These are phyloP conservation scores for Amia ocellicauda DNA, from an alignment of 2,113 vertebrate genomes.

Conservation along the genomic window DNA sequence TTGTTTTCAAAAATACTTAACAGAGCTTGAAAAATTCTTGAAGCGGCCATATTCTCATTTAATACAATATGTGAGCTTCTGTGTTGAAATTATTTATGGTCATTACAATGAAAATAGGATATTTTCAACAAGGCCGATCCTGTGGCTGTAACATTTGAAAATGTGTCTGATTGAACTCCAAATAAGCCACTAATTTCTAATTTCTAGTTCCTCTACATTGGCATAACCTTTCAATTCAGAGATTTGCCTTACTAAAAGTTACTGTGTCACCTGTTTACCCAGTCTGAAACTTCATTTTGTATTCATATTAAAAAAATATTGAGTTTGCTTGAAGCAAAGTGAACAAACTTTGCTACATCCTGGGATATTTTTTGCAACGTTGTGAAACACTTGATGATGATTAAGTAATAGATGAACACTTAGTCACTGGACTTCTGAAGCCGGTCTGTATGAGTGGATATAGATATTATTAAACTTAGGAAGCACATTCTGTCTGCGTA, in stretches of 20 bases:
- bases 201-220: not conserved
- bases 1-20: too few relatives aligned
- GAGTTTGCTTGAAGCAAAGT: too few relatives aligned
- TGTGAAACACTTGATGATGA: not conserved
- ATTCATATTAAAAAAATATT: too few relatives aligned
- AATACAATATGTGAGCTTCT: not conserved
- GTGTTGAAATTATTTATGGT: too few relatives aligned
- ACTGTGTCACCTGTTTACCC: not conserved
- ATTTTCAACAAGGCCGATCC: not conserved
- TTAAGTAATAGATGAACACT: not conserved
- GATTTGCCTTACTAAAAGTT: not conserved
- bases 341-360: not conserved
- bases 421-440: not conserved
- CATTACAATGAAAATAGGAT: not conserved
- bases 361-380: not conserved
- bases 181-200: too few relatives aligned
- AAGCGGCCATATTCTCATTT: too few relatives aligned
- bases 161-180: too few relatives aligned
- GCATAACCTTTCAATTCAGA: not conserved
- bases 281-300: too few relatives aligned
- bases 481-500: not conserved
- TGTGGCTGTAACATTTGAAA: not conserved
- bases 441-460: not conserved
- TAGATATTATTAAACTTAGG: not conserved
- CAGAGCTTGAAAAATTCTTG: too few relatives aligned